A percentile compares a stretch with the other conserved stretches of the same genome.
Evolutionary conservation across 2,797 vertebrate species (phyloP).

Genomic region (Sebastiscus albofasciatus): DNA sequence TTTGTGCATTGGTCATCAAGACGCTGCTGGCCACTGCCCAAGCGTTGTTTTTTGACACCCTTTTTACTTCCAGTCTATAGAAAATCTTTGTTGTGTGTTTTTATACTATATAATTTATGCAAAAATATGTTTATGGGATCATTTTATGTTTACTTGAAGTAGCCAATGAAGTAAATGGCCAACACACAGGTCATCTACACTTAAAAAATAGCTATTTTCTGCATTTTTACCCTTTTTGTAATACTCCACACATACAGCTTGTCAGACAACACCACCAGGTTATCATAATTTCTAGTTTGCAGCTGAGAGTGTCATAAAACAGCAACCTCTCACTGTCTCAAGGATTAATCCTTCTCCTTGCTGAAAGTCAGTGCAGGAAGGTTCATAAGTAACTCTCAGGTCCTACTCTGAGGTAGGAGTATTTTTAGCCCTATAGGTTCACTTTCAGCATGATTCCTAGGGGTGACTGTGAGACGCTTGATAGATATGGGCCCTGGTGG

Average conservation of each 20-base stretch:
- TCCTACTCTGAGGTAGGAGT: not conserved
- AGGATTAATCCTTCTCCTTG: not conserved
- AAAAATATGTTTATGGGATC: not conserved
- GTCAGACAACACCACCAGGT: not conserved
- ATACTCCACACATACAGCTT: not conserved
- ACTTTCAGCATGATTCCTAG: not conserved
- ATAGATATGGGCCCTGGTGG: not conserved
- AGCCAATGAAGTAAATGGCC: not conserved
- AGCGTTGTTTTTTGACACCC: no score
- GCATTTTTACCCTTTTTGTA: not conserved
- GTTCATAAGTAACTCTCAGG: not conserved
- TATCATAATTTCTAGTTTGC: not conserved
- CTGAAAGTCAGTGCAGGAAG: not conserved
- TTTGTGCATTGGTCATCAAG: no score
- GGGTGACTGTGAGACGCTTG: not conserved
- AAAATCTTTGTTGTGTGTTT: not conserved
- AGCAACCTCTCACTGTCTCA: not conserved
- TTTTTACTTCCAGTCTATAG: not conserved
- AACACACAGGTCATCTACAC: not conserved
- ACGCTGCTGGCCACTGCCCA: no score
- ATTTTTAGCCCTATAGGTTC: not conserved
- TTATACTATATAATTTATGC: not conserved
- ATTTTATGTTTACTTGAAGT: not conserved
- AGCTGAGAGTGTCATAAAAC: not conserved
- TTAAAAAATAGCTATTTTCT: not conserved